A percentile compares a stretch with the other conserved stretches of the same genome.
Evolutionary conservation across 2,888 invertebrate species (phyloP).

Genomic region (Xylota segnis): DNA sequence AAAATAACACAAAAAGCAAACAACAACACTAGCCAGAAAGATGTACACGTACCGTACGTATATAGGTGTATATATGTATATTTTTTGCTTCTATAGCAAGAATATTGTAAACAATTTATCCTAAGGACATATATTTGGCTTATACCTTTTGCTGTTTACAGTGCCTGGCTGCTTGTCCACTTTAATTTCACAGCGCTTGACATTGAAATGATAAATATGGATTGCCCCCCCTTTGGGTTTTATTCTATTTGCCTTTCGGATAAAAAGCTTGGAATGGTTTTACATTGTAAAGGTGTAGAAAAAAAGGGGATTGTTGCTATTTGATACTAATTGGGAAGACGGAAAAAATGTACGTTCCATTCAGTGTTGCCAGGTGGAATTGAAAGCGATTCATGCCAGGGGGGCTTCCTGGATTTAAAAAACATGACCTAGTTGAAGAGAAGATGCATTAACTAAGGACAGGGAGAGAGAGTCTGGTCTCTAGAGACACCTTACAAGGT

Average conservation of each 20-base stretch:
- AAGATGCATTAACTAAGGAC: too few relatives aligned
- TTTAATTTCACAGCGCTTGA: slow-evolving; percentile 4
- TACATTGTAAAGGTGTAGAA: background rate
- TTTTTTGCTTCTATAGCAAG: background rate
- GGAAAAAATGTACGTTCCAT: background rate
- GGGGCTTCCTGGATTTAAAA: too few relatives aligned
- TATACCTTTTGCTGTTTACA: slow-evolving; percentile 2
- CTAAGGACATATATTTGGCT: slow-evolving; percentile 3
- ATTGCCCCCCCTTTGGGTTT: background rate
- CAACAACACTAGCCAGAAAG: background rate
- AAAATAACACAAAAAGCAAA: slow-evolving; percentile 1
- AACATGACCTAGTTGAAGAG: too few relatives aligned
- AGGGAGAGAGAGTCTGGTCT: too few relatives aligned
- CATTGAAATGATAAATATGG: slow-evolving; percentile 8
- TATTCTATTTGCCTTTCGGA: background rate
- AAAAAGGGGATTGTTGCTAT: background rate
- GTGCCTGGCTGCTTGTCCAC: background rate
- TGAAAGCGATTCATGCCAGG: too few relatives aligned
- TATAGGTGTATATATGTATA: background rate
- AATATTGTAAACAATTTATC: background rate
- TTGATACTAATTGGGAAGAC: background rate
- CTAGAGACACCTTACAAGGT: too few relatives aligned
- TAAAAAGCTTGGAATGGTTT: background rate
- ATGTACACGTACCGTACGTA: background rate
- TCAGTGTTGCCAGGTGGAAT: too few relatives aligned